A percentile compares a stretch with the other conserved stretches of the same genome.
phyloP scores from a whole-genome alignment of 1,140 invertebrate species.

The Centruroides vittatus region DNA sequence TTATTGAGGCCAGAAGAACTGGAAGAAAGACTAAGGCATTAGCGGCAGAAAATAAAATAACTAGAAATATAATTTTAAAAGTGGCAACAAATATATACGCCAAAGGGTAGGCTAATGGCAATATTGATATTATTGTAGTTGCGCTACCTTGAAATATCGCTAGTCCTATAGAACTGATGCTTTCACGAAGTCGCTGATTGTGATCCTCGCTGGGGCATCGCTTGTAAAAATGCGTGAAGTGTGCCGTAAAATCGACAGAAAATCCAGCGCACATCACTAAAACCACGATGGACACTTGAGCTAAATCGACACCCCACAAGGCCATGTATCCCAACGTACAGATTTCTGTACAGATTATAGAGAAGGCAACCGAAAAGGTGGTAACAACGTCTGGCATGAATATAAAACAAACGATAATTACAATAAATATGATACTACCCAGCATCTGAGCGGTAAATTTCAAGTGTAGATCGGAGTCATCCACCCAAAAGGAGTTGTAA shows the following conservation, averaged over 20 bases:
- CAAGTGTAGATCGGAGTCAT: too few species aligned
- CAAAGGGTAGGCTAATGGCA: conserved; percentile 51
- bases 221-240: conserved; percentile 93
- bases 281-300: conserved; percentile 97
- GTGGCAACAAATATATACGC: too few species aligned
- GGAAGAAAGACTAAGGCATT: too few species aligned
- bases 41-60: conserved; percentile 53
- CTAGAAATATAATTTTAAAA: too few species aligned
- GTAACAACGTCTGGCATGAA: conserved; percentile 45
- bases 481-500: too few species aligned
- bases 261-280: conserved; percentile 97
- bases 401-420: conserved; percentile 88
- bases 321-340: conserved; percentile 95
- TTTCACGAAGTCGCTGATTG: conserved; percentile 58
- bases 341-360: conserved; percentile 83
- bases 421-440: conserved; percentile 43
- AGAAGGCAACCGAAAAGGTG: conserved; percentile 86
- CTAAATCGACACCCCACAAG: conserved; percentile 82
- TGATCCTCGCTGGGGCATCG: conserved; percentile 39
- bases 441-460: too few species aligned
- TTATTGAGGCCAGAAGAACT: too few species aligned
- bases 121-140: conserved; percentile 78
- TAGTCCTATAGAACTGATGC: conserved; percentile 72
- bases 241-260: conserved; percentile 91
- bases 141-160: conserved; percentile 90